Conservation (phyloP, 2,888 invertebrate genomes). For the Apodemia mormo region DNA sequence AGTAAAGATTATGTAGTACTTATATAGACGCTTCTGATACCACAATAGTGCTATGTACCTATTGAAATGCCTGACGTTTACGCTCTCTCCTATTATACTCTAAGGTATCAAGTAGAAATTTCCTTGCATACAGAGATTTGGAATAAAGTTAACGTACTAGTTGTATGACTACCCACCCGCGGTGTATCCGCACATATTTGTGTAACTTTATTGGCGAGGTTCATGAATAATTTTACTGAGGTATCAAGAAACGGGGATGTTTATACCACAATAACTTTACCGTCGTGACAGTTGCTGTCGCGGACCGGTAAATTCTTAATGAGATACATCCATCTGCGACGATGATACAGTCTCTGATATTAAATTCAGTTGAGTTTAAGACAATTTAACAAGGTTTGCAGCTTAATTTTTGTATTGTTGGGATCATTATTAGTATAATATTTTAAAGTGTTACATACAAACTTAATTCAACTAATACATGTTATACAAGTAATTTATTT, state of each 20-base stretch:
- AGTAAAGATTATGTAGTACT: no score
- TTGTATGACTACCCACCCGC: constrained; percentile 44
- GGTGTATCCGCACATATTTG: constrained; percentile 50
- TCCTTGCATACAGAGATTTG: neutral
- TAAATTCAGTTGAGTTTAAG: constrained; percentile 9
- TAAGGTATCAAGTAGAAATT: neutral
- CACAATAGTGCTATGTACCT: neutral
- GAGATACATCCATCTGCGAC: constrained; percentile 49
- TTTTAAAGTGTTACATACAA: no score
- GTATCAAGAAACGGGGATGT: constrained; percentile 52
- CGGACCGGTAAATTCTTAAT: constrained; percentile 57
- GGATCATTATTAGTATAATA: no score
- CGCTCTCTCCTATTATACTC: neutral
- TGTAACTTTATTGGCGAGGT: constrained; percentile 51
- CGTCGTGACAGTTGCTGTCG: constrained; percentile 54
- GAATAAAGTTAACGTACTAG: constrained; percentile 21
- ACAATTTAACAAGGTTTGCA: neutral
- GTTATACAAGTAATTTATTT: no score
- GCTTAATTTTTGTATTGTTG: no score
- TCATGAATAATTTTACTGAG: constrained; percentile 50
- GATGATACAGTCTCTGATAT: constrained; percentile 20
- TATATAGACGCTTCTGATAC: neutral
- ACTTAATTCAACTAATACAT: no score
- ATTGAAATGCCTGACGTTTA: neutral
- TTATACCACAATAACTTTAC: constrained; percentile 55